Percentiles rank a stretch among this genome's conserved stretches.
These are phyloP conservation scores for Gonocerus acuteangulatus DNA, from an alignment of 2,888 invertebrate species.

Conservation along the genomic window DNA sequence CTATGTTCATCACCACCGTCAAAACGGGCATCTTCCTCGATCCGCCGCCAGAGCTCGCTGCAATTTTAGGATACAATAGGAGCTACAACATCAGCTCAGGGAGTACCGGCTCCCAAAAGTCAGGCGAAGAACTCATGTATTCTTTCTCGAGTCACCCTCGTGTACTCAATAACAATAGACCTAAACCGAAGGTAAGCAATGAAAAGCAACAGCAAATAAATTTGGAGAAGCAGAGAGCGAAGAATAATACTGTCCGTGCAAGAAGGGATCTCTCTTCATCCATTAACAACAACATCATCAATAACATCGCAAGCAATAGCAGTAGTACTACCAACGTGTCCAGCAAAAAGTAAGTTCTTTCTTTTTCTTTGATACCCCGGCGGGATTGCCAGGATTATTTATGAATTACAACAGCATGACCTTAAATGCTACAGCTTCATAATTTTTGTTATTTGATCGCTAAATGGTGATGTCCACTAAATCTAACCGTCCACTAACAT, in stretches of 20 bases:
- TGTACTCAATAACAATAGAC: slow-evolving; percentile 39
- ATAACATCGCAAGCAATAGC: background rate
- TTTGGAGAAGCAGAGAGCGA: slow-evolving; percentile 25
- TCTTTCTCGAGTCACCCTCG: slow-evolving; percentile 41
- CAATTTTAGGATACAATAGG: slow-evolving; percentile 53
- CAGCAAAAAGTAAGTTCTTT: slow-evolving; percentile 4
- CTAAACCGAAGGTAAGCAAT: slow-evolving; percentile 29
- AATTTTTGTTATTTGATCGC: too few species aligned
- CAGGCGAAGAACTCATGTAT: slow-evolving; percentile 39
- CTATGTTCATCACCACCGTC: slow-evolving; percentile 70
- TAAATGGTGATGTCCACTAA: too few species aligned
- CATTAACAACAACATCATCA: slow-evolving; percentile 1
- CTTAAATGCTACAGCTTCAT: too few species aligned
- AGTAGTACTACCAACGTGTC: background rate
- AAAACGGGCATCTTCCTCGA: slow-evolving; percentile 69
- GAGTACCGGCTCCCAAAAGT: slow-evolving; percentile 40
- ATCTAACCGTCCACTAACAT: too few species aligned
- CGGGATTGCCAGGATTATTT: too few species aligned
- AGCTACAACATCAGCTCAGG: slow-evolving; percentile 41
- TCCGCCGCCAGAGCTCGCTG: slow-evolving; percentile 65
- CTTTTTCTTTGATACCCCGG: too few species aligned
- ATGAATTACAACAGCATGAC: too few species aligned
- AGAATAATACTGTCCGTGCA: slow-evolving; percentile 17
- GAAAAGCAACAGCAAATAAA: slow-evolving; percentile 14
- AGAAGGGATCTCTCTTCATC: slow-evolving; percentile 25